Evolutionary conservation across 2,113 vertebrate genomes (phyloP).

Genomic region (Engraulis encrasicolus): DNA sequence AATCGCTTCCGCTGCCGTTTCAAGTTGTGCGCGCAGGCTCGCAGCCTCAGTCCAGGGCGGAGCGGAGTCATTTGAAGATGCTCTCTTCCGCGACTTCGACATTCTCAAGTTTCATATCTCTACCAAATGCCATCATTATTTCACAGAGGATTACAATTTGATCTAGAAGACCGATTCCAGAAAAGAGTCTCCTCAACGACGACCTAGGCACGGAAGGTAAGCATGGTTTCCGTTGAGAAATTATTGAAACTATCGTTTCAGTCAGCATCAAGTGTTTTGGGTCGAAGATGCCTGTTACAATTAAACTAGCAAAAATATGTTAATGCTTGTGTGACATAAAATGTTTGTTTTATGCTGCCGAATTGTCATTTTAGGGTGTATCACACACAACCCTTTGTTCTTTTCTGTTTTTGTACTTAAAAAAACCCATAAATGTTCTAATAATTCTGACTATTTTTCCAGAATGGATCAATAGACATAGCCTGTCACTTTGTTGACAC

Average conservation of each 20-base stretch:
- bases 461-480: no score
- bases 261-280: background rate
- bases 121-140: conserved; percentile 11
- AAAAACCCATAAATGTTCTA: background rate
- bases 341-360: background rate
- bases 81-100: conserved; percentile 11
- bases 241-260: background rate
- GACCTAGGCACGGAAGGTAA: conserved; percentile 7
- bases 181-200: background rate
- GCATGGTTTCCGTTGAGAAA: background rate
- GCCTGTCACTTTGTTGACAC: no score
- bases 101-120: conserved; percentile 13
- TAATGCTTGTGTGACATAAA: background rate
- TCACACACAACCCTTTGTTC: no score
- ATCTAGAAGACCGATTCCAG: background rate
- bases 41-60: conserved; percentile 9
- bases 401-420: no score
- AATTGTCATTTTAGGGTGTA: no score
- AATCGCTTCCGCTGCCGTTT: conserved; percentile 11
- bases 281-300: background rate
- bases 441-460: background rate
- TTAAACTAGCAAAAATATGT: background rate
- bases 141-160: conserved; percentile 17
- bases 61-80: conserved; percentile 21
- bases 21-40: conserved; percentile 16